These are phyloP conservation scores for Perca flavescens DNA, from an alignment of 2,113 vertebrate species.

Conservation along the genomic window DNA sequence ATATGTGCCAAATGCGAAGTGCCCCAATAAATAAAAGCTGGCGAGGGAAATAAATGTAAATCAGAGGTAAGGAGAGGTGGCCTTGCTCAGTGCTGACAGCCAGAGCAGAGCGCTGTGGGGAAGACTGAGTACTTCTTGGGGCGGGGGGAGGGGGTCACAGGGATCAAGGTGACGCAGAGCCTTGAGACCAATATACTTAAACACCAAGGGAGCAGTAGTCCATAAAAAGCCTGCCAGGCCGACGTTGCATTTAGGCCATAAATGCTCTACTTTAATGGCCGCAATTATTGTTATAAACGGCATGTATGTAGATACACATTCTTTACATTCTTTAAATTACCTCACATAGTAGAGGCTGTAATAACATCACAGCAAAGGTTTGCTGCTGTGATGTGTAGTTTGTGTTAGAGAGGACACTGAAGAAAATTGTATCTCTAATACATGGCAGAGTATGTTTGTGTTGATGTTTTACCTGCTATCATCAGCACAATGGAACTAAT, in stretches of 20 bases:
- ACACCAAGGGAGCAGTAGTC: conserved; percentile 79
- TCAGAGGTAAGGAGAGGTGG: conserved; percentile 80
- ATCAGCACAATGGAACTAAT: conserved; percentile 41
- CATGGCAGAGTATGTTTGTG: conserved; percentile 19
- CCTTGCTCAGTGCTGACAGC: conserved; percentile 72
- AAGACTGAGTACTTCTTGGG: conserved; percentile 76
- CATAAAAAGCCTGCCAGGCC: conserved; percentile 75
- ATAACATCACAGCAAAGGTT: conserved; percentile 46
- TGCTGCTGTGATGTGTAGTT: conserved; percentile 31
- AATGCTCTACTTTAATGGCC: conserved; percentile 74
- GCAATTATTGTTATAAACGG: conserved; percentile 76
- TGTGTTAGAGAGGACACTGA: conserved; percentile 1
- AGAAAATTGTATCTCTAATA: conserved; percentile 9
- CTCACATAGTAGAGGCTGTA: conserved; percentile 22
- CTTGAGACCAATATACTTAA: conserved; percentile 81
- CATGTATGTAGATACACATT: conserved; percentile 61
- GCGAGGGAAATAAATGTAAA: conserved; percentile 85
- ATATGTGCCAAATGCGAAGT: conserved; percentile 84
- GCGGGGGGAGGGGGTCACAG: conserved; percentile 68
- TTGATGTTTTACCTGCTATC: conserved; percentile 49
- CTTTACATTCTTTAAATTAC: conserved; percentile 58
- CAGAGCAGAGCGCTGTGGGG: conserved; percentile 63
- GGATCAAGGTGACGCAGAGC: conserved; percentile 84
- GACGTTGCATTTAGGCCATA: conserved; percentile 73
- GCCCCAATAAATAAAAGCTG: conserved; percentile 85